Percentiles rank a stretch among this genome's conserved stretches.
These are phyloP conservation scores for Steinernema scapterisci DNA, from an alignment of 2,888 invertebrate species.

Conservation along the genomic window DNA sequence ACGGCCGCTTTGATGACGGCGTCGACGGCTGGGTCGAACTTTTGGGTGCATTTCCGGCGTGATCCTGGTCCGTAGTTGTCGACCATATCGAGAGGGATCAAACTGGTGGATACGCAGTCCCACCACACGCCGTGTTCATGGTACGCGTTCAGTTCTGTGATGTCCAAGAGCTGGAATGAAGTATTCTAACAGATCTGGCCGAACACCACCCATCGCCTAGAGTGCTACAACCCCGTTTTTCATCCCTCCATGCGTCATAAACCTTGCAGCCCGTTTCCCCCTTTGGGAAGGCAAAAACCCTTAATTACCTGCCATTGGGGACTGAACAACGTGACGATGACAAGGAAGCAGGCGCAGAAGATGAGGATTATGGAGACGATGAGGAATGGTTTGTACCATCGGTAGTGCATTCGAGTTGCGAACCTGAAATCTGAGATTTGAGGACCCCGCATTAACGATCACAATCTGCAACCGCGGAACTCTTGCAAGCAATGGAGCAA, in stretches of 20 bases:
- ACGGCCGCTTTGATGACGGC: conserved; percentile 38
- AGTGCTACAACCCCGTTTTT: no score
- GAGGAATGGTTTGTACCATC: conserved; percentile 24
- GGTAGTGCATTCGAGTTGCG: background rate
- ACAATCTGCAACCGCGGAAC: no score
- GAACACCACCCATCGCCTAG: no score
- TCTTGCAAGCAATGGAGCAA: no score
- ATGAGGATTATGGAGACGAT: conserved; percentile 7
- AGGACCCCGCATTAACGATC: no score
- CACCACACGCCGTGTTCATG: conserved; percentile 53
- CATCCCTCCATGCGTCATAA: no score
- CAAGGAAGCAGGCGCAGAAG: conserved; percentile 4
- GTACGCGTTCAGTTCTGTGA: conserved; percentile 43
- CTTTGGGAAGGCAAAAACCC: no score
- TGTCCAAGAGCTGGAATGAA: conserved; percentile 38
- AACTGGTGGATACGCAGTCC: conserved; percentile 47
- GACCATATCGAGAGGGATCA: conserved; percentile 38
- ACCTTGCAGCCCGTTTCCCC: no score
- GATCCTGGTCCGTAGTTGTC: conserved; percentile 31
- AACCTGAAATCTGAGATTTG: background rate
- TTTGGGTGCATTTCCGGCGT: conserved; percentile 36
- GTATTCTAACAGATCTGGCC: no score
- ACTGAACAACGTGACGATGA: conserved; percentile 26
- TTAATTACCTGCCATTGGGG: conserved; percentile 30
- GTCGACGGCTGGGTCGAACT: conserved; percentile 43